A percentile compares a stretch with the other conserved stretches of the same genome.
Conservation (phyloP, 2,888 invertebrate genomes). For the Stenolophus ochropezus region DNA sequence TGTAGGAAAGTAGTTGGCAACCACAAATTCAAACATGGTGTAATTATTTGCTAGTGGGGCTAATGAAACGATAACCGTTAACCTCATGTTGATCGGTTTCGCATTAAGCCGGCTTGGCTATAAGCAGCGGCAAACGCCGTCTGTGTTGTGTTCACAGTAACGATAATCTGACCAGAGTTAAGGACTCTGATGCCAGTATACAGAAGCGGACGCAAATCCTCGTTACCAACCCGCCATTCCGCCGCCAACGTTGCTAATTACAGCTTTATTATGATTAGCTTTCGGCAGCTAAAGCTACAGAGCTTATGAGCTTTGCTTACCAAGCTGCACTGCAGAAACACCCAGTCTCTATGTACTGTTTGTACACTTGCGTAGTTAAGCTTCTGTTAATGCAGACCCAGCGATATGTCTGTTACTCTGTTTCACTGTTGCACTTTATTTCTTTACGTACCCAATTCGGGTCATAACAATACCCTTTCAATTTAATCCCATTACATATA, state of each 20-base stretch:
- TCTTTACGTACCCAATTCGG: background rate
- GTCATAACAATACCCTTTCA: no score
- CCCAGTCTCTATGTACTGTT: background rate
- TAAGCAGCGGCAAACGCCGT: background rate
- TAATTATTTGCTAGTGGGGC: slow-evolving; percentile 10
- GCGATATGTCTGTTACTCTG: slow-evolving; percentile 22
- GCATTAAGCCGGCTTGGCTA: slow-evolving; percentile 27
- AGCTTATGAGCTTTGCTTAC: slow-evolving; percentile 70
- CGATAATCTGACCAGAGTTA: slow-evolving; percentile 45
- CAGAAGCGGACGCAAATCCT: slow-evolving; percentile 41
- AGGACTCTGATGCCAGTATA: slow-evolving; percentile 26
- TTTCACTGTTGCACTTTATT: background rate
- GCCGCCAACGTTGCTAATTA: slow-evolving; percentile 69
- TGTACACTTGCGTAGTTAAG: slow-evolving; percentile 38
- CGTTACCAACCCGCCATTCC: slow-evolving; percentile 30
- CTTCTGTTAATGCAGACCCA: slow-evolving; percentile 22
- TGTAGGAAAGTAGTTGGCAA: background rate
- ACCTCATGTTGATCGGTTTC: slow-evolving; percentile 42
- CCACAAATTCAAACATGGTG: slow-evolving; percentile 27
- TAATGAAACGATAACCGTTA: slow-evolving; percentile 45
- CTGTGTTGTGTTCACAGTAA: slow-evolving; percentile 10
- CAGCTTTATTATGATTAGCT: slow-evolving; percentile 73
- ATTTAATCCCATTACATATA: no score
- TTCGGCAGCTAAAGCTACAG: slow-evolving; percentile 71
- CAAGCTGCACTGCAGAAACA: slow-evolving; percentile 34